Base-by-base conservation (phyloP, 1,140 invertebrate species). In the Atta texana region DNA sequence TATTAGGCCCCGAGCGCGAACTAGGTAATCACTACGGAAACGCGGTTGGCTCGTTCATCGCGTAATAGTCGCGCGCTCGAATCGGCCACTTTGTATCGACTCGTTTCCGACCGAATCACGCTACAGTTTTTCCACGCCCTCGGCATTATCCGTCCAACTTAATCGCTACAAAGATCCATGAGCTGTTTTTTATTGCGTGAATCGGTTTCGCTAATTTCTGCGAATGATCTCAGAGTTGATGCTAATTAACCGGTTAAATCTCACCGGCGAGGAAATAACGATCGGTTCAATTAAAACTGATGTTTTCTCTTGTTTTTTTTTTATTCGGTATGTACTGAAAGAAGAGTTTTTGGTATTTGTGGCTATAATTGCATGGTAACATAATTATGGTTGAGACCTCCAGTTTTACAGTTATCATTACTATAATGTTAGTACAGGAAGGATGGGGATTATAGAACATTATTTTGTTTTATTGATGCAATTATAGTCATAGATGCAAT, bases 151-250 rank as follows among this genome's bases (percentile, higher is more conserved):
- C 6, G 21, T 55, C 7, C 63, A 16, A 31, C n/a, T 61, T 61
- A 28, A 82, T 72, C 16, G 28, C 3, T 24, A 51, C 53, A 18
- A 51, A 49, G 24, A 66, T 78, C 31, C 59, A 14, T n/a, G n/a
- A 6, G 14, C 6, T 53, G 12, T 68, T 80, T 69, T 34, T 81
- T 44, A 39, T 69, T n/a, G n/a, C 44, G 63, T 44, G 21, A 71
- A 81, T 24, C n/a, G n/a, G 10, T 82, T n/a, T 72, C 53, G 68
- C 55, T 82, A 82, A 82, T 59, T 82, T 49, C 12, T n/a, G 24
- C 80, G 16, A 44, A 59, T 72, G 16, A 72, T 72, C 14, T 59
- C 53, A 6, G 21, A 71, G 64, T 12, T 24, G 18, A 44, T 49
- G 34, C 10, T 72, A 72, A 82, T 59, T 18, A 34, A 59, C 3